phyloP scores from a whole-genome alignment of 2,888 invertebrate genomes.

The Notocelia uddmanniana region DNA sequence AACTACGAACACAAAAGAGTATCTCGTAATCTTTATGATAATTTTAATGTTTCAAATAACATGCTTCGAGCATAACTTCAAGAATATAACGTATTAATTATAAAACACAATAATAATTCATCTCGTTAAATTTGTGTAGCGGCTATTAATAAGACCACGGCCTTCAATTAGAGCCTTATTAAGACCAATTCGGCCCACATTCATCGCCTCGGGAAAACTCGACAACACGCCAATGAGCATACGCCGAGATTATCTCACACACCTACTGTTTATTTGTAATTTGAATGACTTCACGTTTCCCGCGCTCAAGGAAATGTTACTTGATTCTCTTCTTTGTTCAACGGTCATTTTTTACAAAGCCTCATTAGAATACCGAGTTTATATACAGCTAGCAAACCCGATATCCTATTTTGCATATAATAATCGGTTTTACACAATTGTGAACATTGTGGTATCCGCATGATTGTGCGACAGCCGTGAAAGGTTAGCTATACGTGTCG shows the following conservation, averaged over 20 bases:
- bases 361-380: slow-evolving; percentile 58
- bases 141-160: slow-evolving; percentile 54
- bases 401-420: slow-evolving; percentile 44
- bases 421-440: slow-evolving; percentile 41
- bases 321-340: slow-evolving; percentile 59
- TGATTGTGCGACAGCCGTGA: slow-evolving; percentile 44
- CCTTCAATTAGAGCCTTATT: slow-evolving; percentile 67
- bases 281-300: slow-evolving; percentile 65
- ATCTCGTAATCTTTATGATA: slow-evolving; percentile 42
- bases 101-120: slow-evolving; percentile 45
- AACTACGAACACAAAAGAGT: slow-evolving; percentile 26
- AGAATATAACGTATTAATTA: slow-evolving; percentile 40
- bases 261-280: slow-evolving; percentile 47
- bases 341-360: slow-evolving; percentile 54
- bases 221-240: slow-evolving; percentile 57
- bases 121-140: slow-evolving; percentile 43
- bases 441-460: slow-evolving; percentile 40
- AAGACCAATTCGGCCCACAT: slow-evolving; percentile 63
- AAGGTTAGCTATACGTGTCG: slow-evolving; percentile 33
- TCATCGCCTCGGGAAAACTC: slow-evolving; percentile 64
- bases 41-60: slow-evolving; percentile 35
- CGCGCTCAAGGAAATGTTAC: slow-evolving; percentile 71
- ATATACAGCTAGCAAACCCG: slow-evolving; percentile 45
- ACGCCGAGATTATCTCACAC: slow-evolving; percentile 52
- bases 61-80: slow-evolving; percentile 36